These are phyloP conservation scores for Rostratula benghalensis DNA, from an alignment of 2,113 vertebrate genomes.

Conservation along the genomic window DNA sequence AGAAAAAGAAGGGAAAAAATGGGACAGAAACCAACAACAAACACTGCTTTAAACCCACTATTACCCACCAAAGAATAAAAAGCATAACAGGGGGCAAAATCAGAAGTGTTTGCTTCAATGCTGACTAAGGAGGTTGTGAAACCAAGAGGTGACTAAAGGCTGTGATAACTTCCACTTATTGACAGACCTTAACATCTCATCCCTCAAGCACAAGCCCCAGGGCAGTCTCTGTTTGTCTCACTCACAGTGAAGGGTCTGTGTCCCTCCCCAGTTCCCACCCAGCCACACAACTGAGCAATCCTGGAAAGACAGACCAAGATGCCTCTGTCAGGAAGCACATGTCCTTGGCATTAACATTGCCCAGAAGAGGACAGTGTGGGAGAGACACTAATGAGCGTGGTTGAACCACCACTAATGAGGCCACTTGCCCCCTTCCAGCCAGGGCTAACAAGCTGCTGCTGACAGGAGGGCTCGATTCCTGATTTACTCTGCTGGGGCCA, in stretches of 20 bases:
- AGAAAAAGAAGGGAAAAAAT: not conserved
- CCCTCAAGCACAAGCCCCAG: not conserved
- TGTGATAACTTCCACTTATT: not conserved
- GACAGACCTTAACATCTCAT: too few species aligned
- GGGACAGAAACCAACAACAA: not conserved
- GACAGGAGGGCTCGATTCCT: not conserved
- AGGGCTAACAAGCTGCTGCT: not conserved
- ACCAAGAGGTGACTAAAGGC: too few species aligned
- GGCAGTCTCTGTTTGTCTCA: fast-evolving
- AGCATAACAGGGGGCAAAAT: not conserved
- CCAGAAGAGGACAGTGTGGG: too few species aligned
- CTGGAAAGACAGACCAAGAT: not conserved
- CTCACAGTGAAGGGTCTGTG: not conserved
- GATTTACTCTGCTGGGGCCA: not conserved
- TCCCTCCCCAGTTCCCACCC: not conserved
- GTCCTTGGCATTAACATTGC: fast-evolving
- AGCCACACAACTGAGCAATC: not conserved
- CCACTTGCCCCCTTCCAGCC: too few species aligned
- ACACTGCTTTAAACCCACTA: not conserved
- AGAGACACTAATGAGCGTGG: fast-evolving
- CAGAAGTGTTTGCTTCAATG: not conserved
- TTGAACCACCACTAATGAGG: not conserved
- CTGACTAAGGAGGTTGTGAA: not conserved
- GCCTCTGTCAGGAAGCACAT: not conserved
- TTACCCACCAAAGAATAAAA: not conserved